Conservation (phyloP, 2,888 invertebrate genomes). For the Ochlodes sylvanus region DNA sequence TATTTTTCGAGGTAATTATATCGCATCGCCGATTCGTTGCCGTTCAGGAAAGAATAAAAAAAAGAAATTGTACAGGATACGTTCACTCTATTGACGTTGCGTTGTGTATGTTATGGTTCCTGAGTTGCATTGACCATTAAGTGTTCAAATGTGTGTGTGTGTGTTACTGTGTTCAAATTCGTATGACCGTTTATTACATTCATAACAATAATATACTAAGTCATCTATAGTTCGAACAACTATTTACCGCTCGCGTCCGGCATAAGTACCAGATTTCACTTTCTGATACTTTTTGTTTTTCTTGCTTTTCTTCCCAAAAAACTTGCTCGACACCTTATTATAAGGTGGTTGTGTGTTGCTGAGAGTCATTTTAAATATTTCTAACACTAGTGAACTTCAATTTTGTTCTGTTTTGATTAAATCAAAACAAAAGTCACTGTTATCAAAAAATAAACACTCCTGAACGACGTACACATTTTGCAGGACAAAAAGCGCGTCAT, state of each 20-base stretch:
- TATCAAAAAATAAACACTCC: constrained; percentile 26
- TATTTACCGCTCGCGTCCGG: constrained; percentile 73
- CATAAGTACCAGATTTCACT: constrained; percentile 69
- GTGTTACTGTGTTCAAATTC: no score
- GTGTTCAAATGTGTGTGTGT: no score
- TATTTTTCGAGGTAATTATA: no score
- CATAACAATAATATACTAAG: not conserved
- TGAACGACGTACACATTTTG: constrained; percentile 46
- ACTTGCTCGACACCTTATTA: constrained; percentile 66
- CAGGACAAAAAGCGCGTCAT: constrained; percentile 45
- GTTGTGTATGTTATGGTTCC: no score
- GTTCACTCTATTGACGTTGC: no score
- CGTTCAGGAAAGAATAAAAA: no score
- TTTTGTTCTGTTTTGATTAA: constrained; percentile 23
- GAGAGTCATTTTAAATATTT: constrained; percentile 62
- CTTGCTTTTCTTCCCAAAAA: constrained; percentile 77
- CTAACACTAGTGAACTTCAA: not conserved
- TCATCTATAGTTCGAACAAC: not conserved
- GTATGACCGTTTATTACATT: no score
- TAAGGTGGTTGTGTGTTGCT: constrained; percentile 66
- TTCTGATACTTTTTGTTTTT: constrained; percentile 70
- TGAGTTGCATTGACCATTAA: no score
- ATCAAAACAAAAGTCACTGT: constrained; percentile 37
- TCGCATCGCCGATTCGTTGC: no score
- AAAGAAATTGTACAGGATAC: no score